A percentile compares a stretch with the other conserved stretches of the same genome.
Evolutionary conservation across 2,888 invertebrate species (phyloP).

Genomic region (Leptinotarsa juncta): DNA sequence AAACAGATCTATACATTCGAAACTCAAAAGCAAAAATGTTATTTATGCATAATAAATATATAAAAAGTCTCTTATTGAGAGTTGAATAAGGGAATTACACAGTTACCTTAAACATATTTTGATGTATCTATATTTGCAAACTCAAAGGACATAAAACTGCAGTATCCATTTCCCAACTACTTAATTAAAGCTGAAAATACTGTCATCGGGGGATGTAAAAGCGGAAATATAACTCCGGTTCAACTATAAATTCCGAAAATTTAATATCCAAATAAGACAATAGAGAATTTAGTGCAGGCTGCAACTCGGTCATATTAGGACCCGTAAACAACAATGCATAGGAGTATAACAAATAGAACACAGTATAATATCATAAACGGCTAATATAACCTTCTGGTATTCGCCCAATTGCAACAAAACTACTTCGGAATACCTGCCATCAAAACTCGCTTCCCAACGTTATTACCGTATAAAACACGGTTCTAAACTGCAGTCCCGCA

Average conservation of each 20-base stretch:
- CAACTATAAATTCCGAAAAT: slow-evolving; percentile 59
- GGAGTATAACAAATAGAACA: slow-evolving; percentile 63
- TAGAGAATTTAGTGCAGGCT: slow-evolving; percentile 55
- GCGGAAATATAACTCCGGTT: slow-evolving; percentile 30
- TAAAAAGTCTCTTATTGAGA: too few relatives aligned
- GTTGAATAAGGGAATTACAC: too few relatives aligned
- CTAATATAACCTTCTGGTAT: slow-evolving; percentile 61
- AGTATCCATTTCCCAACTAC: background rate
- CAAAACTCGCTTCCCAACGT: slow-evolving; percentile 66
- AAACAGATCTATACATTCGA: too few relatives aligned
- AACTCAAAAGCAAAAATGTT: too few relatives aligned
- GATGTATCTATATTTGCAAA: too few relatives aligned
- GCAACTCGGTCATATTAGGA: slow-evolving; percentile 48
- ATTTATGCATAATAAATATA: too few relatives aligned
- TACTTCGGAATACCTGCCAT: slow-evolving; percentile 62
- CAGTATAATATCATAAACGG: slow-evolving; percentile 62
- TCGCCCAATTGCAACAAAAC: slow-evolving; percentile 62
- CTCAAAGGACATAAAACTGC: too few relatives aligned
- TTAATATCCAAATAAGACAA: slow-evolving; percentile 61
- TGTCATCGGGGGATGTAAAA: slow-evolving; percentile 21
- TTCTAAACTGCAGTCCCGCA: slow-evolving; percentile 66
- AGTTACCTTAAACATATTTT: too few relatives aligned
- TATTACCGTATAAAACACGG: slow-evolving; percentile 65
- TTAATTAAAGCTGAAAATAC: slow-evolving; percentile 26
- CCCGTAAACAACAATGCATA: slow-evolving; percentile 47